Base-by-base conservation (phyloP, 2,888 invertebrate genomes). In the Cephalotes varians region DNA sequence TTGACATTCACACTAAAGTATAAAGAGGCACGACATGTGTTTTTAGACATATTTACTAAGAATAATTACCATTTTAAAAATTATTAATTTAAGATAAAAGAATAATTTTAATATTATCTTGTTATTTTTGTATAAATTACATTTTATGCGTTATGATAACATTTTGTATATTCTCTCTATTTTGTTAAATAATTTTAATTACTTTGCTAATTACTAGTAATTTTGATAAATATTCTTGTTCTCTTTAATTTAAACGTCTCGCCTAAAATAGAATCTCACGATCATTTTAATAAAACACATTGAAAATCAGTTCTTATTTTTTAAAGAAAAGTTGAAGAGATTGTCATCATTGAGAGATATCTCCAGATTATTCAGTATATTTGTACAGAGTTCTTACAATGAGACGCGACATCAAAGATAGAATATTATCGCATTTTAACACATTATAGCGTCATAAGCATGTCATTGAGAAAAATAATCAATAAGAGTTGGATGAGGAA, bases 371-470 rank as follows among this genome's bases (percentile, higher is more conserved):
- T 51, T 49, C 25, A 74, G 34, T 34, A 10, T 25, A 37, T 65
- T 65, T 65, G 12, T 37, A n/a, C 10, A 12, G 7, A n/a, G 6
- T 65, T 64, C 12, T 47, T 5, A 31, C 1, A n/a, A n/a, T 9
- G 5, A 44, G 5, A 15, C 21, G 18, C 1, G 12, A 73, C 62
- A n/a, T 60, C 28, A 4, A 37, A 51, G 49, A 28, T 76, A 25
- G 12, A 51, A 51, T n/a, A 65, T 74, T 65, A 74, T 67, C 25
- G 25, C 12, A 47, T n/a, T 76, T 76, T 76, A 65, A 51, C 34
- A 12, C n/a, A 9, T 65, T 28, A 28, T 74, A n/a, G 37, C n/a
- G 51, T 65, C 25, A 76, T 76, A 51, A 76, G n/a, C 65, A 49
- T 9, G 9, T 74, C 34, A 18, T 51, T 34, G 6, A n/a, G 37